Conservation (phyloP, 2,113 vertebrate species). For the Machaerirhynchus nigripectus region DNA sequence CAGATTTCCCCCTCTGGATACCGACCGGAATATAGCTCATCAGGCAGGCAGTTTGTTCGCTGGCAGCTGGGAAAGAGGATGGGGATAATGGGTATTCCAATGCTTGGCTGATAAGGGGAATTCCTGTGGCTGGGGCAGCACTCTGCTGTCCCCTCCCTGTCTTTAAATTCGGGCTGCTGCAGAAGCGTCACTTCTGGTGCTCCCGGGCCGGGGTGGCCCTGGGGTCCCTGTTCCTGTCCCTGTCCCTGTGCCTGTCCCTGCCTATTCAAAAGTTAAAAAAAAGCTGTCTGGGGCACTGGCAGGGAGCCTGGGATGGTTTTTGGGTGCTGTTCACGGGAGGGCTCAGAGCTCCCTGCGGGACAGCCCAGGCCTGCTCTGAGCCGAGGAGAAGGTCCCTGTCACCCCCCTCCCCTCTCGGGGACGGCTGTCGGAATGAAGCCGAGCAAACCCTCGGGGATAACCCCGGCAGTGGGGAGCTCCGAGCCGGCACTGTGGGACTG, state of each 20-base stretch:
- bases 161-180: neutral
- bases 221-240: neutral
- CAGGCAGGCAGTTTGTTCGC: neutral
- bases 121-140: neutral
- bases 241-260: neutral
- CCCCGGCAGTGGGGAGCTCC: neutral
- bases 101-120: neutral
- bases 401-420: rapidly evolving
- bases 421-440: rapidly evolving
- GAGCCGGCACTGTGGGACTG: rapidly evolving
- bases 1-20: neutral
- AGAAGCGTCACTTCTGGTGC: neutral
- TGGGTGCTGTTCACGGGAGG: rapidly evolving
- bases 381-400: neutral
- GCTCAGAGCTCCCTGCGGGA: rapidly evolving
- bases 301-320: rapidly evolving
- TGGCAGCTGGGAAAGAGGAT: neutral
- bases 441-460: rapidly evolving
- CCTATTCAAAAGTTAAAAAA: too few species aligned
- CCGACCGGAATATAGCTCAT: neutral
- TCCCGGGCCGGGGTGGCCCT: neutral
- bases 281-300: neutral
- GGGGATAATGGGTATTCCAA: neutral
- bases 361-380: neutral
- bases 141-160: rapidly evolving